Base-by-base conservation (phyloP, 2,113 vertebrate species). In the Carlito syrichta region DNA sequence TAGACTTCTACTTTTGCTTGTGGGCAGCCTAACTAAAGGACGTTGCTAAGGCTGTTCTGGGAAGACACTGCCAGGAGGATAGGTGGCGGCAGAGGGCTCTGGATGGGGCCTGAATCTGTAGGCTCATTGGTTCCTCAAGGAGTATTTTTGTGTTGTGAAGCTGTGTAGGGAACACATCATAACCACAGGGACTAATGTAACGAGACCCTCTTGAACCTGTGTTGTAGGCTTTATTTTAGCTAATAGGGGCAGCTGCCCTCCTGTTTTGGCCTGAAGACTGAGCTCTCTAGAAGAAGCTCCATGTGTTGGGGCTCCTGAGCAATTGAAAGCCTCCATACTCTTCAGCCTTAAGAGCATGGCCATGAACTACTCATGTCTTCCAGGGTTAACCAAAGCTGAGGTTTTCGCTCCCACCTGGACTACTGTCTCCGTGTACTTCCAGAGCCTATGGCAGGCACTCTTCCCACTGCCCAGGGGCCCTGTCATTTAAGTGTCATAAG, bases 181-280 rank as follows among this genome's bases (percentile, higher is more conserved):
- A 10, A 60, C 38, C 3, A 9, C 32, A 60, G 58, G 73, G 50
- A 35, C 56, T 60, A 7, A 62, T 3, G 8, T 35, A 5, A 48
- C 3, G 6, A 54, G 58, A 48, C 23, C 12, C 8, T 56, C 23
- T 7, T 3, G 7, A 60, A 10, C 11, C 3, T 30, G 1, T n/a
- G 16, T 50, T 73, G 35, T 56, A 68, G 54, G 38, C 86, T 79
- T 94, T 63, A 25, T 86, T 88, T 93, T 32, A 3, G 16, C 78
- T 94, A 17, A 1, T 43, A 9, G 78, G 40, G 95, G 68, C 32
- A 52, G 25, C 62, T 2, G 0, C 76, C 43, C 32, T 90, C 45
- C 52, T 38, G 13, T 38, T 78, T 35, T 10, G n/a, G 30, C 16
- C 7, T 17, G 1, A 68, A 69, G 32, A 74, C 66, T 84, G 88